A percentile compares a stretch with the other conserved stretches of the same genome.
These are phyloP conservation scores for Triplophysa yarkandensis DNA, from an alignment of 2,797 vertebrate species.

Conservation along the genomic window DNA sequence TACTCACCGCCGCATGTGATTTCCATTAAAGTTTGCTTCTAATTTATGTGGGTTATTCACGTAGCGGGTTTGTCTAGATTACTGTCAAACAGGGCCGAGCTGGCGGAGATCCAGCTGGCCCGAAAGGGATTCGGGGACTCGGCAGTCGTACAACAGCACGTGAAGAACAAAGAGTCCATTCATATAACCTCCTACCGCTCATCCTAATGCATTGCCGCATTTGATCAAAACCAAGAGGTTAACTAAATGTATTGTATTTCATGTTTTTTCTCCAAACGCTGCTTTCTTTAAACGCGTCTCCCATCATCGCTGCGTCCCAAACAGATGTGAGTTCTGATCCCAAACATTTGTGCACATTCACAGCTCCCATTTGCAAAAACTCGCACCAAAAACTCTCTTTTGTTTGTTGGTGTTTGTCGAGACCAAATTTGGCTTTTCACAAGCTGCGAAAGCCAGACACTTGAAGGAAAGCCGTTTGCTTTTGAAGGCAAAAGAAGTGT, in stretches of 20 bases:
- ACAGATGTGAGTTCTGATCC: background rate
- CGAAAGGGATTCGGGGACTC: constrained; percentile 28
- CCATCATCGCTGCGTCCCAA: background rate
- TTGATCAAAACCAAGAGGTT: constrained; percentile 46
- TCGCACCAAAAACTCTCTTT: background rate
- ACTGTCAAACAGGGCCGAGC: constrained; percentile 37
- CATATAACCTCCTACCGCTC: constrained; percentile 40
- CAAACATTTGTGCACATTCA: background rate
- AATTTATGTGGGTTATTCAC: constrained; percentile 44
- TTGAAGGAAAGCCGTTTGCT: constrained; percentile 14
- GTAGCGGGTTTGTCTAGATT: constrained; percentile 41
- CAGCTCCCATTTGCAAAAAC: background rate
- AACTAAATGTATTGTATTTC: constrained; percentile 10
- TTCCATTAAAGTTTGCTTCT: constrained; percentile 33
- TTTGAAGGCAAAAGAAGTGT: background rate
- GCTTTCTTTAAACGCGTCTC: background rate
- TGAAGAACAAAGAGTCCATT: constrained; percentile 54
- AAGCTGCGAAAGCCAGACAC: background rate
- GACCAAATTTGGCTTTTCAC: background rate
- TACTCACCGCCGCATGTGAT: constrained; percentile 29
- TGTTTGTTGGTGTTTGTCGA: background rate
- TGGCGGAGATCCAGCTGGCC: constrained; percentile 52
- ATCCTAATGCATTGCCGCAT: constrained; percentile 38
- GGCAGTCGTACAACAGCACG: constrained; percentile 47
- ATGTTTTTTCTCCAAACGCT: background rate